A percentile compares a stretch with the other conserved stretches of the same genome.
These are phyloP conservation scores for Tinamus major DNA, from an alignment of 2,797 vertebrate genomes.

Conservation along the genomic window DNA sequence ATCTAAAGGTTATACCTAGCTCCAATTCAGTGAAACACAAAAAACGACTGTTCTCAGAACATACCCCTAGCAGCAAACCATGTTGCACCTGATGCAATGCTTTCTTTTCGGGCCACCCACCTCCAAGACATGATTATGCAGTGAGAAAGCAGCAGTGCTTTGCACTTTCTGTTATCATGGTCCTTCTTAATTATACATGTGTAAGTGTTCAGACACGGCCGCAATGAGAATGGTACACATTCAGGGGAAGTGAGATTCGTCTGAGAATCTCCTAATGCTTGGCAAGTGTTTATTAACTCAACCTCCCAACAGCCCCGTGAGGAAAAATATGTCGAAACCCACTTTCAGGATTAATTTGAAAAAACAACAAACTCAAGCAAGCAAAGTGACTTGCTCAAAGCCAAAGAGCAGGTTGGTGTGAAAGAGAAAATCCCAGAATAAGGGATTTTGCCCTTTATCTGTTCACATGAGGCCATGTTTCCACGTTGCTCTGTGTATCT, in stretches of 20 bases:
- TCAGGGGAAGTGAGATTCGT: conserved; percentile 70
- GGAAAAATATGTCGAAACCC: conserved; percentile 70
- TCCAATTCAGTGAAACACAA: conserved; percentile 32
- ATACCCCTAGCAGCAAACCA: conserved; percentile 42
- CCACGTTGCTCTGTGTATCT: conserved; percentile 5
- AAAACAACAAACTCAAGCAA: conserved; percentile 58
- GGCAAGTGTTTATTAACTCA: conserved; percentile 57
- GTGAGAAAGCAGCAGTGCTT: conserved; percentile 40
- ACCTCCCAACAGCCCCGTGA: conserved; percentile 51
- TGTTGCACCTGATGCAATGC: conserved; percentile 62
- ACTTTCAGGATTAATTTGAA: conserved; percentile 62
- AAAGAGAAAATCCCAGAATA: conserved; percentile 53
- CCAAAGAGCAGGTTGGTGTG: conserved; percentile 48
- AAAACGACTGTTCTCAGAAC: conserved; percentile 44
- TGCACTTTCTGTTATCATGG: conserved; percentile 65
- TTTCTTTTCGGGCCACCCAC: conserved; percentile 69
- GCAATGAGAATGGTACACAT: conserved; percentile 56
- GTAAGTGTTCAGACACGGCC: conserved; percentile 63
- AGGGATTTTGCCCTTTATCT: conserved; percentile 37
- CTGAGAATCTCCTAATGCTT: conserved; percentile 55
- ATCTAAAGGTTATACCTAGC: conserved; percentile 55
- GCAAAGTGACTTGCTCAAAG: conserved; percentile 57
- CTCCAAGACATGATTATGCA: conserved; percentile 67
- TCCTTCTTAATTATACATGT: conserved; percentile 62
- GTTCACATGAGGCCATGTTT: neutral